Conservation (phyloP, 1,140 invertebrate genomes). For the Penaeus chinensis region DNA sequence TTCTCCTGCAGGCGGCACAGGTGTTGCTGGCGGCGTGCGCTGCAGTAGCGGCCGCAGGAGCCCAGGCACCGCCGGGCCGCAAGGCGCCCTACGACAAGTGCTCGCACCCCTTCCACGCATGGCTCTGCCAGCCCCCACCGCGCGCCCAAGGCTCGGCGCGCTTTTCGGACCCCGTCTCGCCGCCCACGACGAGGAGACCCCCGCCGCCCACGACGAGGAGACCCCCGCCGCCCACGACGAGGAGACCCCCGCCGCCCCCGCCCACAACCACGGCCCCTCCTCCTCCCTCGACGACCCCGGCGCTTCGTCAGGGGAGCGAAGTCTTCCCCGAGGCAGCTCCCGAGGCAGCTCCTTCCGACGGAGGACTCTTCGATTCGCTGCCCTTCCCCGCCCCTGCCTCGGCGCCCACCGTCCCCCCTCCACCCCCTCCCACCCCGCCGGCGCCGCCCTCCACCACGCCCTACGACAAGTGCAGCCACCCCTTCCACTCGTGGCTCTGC, state of each 20-base stretch:
- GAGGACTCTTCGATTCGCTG: neutral
- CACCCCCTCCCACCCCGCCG: neutral
- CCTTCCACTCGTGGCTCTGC: conserved; percentile 1
- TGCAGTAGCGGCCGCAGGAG: neutral
- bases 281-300: neutral
- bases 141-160: neutral
- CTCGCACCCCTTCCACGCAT: conserved; percentile 52
- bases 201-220: neutral
- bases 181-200: neutral
- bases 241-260: conserved; percentile 3
- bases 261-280: neutral
- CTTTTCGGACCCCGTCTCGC: neutral
- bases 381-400: neutral
- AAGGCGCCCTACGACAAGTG: conserved; percentile 33
- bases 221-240: conserved; percentile 7
- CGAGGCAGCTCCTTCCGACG: neutral
- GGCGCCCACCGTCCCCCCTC: neutral
- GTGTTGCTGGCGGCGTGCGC: neutral
- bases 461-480: conserved; percentile 12
- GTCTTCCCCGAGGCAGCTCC: neutral
- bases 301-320: neutral
- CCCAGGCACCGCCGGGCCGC: neutral
- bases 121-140: conserved; percentile 31
- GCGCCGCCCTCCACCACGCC: neutral
- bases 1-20: neutral